phyloP scores from a whole-genome alignment of 2,113 vertebrate genomes.

The Rynchops niger region DNA sequence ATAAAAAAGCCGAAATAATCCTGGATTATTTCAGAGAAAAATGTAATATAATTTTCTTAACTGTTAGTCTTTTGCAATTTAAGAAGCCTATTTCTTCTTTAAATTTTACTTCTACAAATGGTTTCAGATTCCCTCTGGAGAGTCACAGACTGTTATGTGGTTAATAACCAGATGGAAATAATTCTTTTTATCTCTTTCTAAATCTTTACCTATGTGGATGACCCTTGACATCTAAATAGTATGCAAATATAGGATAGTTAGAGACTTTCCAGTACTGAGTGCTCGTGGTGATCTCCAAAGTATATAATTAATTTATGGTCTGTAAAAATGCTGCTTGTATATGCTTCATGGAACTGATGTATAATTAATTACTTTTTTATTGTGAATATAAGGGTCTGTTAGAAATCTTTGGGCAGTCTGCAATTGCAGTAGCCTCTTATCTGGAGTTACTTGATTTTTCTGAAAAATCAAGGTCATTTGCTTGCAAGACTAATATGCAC shows the following conservation, averaged over 20 bases:
- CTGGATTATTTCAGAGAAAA: background rate
- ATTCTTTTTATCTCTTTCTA: background rate
- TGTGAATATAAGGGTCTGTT: background rate
- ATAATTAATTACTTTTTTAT: background rate
- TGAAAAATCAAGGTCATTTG: background rate
- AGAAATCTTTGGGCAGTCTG: background rate
- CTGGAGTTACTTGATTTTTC: background rate
- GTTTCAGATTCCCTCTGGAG: background rate
- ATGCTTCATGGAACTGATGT: background rate
- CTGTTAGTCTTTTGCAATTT: background rate
- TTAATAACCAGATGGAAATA: background rate
- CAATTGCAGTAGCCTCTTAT: background rate
- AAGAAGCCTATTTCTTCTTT: background rate
- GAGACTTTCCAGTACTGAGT: background rate
- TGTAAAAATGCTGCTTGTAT: background rate
- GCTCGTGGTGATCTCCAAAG: background rate
- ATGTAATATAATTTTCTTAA: background rate
- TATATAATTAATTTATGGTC: background rate
- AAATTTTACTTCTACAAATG: background rate
- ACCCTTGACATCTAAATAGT: background rate
- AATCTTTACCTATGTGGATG: background rate
- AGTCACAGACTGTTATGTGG: background rate
- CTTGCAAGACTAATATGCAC: background rate
- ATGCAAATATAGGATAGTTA: background rate
- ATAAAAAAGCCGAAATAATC: background rate